phyloP scores from a whole-genome alignment of 1,140 invertebrate species.

The Kradibia gibbosae region DNA sequence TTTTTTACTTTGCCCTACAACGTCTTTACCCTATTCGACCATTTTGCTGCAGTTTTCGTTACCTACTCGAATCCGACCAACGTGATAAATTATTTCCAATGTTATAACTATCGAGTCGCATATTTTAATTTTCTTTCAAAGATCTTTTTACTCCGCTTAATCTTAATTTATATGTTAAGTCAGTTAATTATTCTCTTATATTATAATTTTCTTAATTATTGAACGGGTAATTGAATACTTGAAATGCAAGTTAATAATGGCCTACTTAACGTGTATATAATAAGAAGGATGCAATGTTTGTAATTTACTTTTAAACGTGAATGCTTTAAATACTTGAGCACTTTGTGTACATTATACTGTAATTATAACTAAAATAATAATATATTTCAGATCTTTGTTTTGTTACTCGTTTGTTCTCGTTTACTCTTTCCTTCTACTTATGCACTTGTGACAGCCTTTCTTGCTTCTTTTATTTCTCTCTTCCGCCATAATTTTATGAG shows the following conservation, averaged over 20 bases:
- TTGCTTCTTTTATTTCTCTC: slow-evolving; percentile 3
- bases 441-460: background rate
- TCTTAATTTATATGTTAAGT: too few relatives aligned
- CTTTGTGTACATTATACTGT: background rate
- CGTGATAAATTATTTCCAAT: too few relatives aligned
- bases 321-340: background rate
- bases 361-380: background rate
- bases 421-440: slow-evolving; percentile 18
- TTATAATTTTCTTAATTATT: too few relatives aligned
- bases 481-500: background rate
- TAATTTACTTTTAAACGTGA: background rate
- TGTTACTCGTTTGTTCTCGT: background rate
- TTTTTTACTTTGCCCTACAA: too few relatives aligned
- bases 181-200: too few relatives aligned
- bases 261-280: background rate
- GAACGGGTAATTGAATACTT: too few relatives aligned
- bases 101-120: too few relatives aligned
- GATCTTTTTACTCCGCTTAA: too few relatives aligned
- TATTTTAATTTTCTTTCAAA: too few relatives aligned
- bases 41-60: too few relatives aligned
- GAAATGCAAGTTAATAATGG: background rate
- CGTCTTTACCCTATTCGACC: too few relatives aligned
- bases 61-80: too few relatives aligned
- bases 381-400: background rate
- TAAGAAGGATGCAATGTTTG: background rate